Evolutionary conservation across 2,888 invertebrate species (phyloP).

Genomic region (Leucophenga montana): DNA sequence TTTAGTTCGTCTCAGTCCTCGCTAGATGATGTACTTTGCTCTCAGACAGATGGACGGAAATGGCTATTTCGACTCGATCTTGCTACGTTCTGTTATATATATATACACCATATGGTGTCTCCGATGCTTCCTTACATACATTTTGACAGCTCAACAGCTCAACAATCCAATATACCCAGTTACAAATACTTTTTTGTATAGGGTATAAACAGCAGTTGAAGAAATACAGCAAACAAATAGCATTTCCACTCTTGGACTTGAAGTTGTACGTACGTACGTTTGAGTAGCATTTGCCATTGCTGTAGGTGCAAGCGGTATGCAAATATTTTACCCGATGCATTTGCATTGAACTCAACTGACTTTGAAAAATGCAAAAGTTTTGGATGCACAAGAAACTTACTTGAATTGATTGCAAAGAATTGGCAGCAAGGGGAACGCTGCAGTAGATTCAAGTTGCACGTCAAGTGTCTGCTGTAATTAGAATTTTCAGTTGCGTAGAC

Average conservation of each 20-base stretch:
- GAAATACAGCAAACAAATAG: constrained; percentile 14
- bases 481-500: neutral
- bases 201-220: neutral
- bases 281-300: neutral
- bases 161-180: no score
- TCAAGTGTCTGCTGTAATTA: constrained; percentile 17
- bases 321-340: neutral
- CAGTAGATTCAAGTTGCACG: neutral
- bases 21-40: no score
- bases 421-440: neutral
- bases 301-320: constrained; percentile 1
- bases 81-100: no score
- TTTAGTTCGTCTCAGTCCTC: no score
- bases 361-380: constrained; percentile 17
- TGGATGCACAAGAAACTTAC: neutral
- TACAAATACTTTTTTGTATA: no score
- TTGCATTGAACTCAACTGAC: constrained; percentile 12
- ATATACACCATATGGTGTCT: no score
- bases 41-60: no score
- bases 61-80: no score
- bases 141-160: no score
- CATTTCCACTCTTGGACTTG: neutral
- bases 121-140: no score
- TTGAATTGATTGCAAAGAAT: neutral
- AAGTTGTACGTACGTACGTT: neutral